Evolutionary conservation across 2,888 invertebrate genomes (phyloP), one percentile per base, ranked within the genome.

Genomic region (Noctua janthe): DNA sequence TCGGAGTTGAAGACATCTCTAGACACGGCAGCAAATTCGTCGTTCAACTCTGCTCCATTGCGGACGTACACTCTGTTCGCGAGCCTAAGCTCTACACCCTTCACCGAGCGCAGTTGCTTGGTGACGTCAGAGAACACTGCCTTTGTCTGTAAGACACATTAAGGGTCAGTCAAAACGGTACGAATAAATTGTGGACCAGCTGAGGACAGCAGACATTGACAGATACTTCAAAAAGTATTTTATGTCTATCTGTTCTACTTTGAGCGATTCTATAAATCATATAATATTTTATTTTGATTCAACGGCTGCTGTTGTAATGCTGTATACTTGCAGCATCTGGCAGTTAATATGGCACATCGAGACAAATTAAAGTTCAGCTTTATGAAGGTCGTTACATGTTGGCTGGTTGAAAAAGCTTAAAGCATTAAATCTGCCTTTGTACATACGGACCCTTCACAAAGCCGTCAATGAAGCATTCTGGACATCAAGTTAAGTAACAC

Each of bases 1-100:
- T 97, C 97, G 0, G 98, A 97, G 4, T 95, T 92, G 90, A 98
- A 98, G 43, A 97, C 94, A 13, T 97, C 95, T 29, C 93, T 92
- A 0, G 98, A 97, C 0, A 97, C 87, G 1, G 93, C 94, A 74
- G 97, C 95, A 89, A 98, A 99, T 1, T 96, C 91, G 0, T 96
- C 90, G 69, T 97, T 97, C 6, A 98, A 83, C 64, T 93, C 85
- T 20, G 96, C 95, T 3, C 94, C 92, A 1, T 95, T 71, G 76
- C 97, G 97, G 0, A 98, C 92, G 91, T 97, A 99, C 0, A 98
- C 92, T 88, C 98, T 98, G 91, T 98, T 98, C 0, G 98, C 98
- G 77, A 98, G 95, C 72, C 96, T 97, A 0, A 98, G 92, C 6
- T 97, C 97, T 11, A 98, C 97, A 56, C 97, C 97, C 80, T 95